Conservation (phyloP, 2,113 vertebrate species). For the Nycticorax nycticorax region DNA sequence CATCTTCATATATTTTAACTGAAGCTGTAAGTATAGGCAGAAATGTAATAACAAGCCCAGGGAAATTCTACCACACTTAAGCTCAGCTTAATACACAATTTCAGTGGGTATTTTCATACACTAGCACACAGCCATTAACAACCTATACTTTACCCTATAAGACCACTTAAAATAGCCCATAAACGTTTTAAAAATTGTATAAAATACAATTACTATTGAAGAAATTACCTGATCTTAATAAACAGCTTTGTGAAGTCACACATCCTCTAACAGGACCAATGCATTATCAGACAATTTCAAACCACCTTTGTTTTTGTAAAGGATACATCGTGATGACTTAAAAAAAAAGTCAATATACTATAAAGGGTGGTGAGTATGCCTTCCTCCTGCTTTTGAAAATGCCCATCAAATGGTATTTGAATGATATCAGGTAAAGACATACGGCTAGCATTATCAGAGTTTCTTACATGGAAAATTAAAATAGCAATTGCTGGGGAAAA, state of each 20-base stretch:
- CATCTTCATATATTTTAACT: background rate
- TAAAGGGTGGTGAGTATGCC: background rate
- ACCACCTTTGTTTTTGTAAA: background rate
- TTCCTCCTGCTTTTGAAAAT: background rate
- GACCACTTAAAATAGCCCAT: background rate
- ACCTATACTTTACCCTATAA: background rate
- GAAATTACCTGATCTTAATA: background rate
- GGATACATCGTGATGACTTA: background rate
- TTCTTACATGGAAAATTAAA: background rate
- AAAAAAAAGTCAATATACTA: background rate
- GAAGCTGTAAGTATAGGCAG: background rate
- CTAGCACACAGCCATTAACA: background rate
- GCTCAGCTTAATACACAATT: background rate
- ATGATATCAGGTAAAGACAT: background rate
- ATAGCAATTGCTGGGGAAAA: background rate
- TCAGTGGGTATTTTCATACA: background rate
- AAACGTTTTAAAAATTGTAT: background rate
- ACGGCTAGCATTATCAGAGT: background rate
- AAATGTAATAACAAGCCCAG: background rate
- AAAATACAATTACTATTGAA: background rate
- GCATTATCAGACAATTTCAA: background rate
- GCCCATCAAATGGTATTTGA: background rate
- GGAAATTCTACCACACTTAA: background rate
- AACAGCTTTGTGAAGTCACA: background rate
- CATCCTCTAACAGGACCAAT: background rate